A percentile compares a stretch with the other conserved stretches of the same genome.
phyloP scores from a whole-genome alignment of 2,888 invertebrate genomes.

The Opisthograptis luteolata region DNA sequence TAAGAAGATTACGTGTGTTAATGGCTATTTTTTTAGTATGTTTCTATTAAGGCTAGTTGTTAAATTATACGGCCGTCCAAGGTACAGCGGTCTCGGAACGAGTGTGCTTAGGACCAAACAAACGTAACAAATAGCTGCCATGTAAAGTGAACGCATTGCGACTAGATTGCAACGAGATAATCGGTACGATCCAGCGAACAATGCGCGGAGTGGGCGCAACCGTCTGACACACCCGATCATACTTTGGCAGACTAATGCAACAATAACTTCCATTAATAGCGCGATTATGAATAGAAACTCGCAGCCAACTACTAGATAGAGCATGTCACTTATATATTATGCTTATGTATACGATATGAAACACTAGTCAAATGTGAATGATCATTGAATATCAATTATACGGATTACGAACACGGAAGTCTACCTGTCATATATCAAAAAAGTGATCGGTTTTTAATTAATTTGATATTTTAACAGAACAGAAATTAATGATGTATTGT shows the following conservation, averaged over 20 bases:
- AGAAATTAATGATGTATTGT: too few species aligned
- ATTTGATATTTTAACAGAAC: too few species aligned
- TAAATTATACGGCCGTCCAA: constrained; percentile 21
- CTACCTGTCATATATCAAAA: too few species aligned
- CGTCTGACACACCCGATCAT: constrained; percentile 39
- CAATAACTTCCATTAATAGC: constrained; percentile 18
- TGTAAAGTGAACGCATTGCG: constrained; percentile 43
- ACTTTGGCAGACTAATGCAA: constrained; percentile 27
- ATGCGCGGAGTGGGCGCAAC: constrained; percentile 42
- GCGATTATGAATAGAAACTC: constrained; percentile 17
- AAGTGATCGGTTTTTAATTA: too few species aligned
- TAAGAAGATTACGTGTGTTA: constrained; percentile 9
- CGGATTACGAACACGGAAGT: too few species aligned
- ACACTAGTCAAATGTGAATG: neutral
- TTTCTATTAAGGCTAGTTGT: constrained; percentile 16
- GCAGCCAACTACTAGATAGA: neutral
- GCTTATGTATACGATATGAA: neutral
- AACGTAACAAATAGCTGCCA: constrained; percentile 35
- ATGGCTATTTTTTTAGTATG: constrained; percentile 6
- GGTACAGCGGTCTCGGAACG: constrained; percentile 17
- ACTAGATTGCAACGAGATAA: constrained; percentile 45
- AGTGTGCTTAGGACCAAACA: constrained; percentile 24
- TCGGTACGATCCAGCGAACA: constrained; percentile 40
- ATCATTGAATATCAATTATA: too few species aligned
- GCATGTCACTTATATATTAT: neutral